phyloP scores from a whole-genome alignment of 2,797 vertebrate species.

The Alectoris magna region DNA sequence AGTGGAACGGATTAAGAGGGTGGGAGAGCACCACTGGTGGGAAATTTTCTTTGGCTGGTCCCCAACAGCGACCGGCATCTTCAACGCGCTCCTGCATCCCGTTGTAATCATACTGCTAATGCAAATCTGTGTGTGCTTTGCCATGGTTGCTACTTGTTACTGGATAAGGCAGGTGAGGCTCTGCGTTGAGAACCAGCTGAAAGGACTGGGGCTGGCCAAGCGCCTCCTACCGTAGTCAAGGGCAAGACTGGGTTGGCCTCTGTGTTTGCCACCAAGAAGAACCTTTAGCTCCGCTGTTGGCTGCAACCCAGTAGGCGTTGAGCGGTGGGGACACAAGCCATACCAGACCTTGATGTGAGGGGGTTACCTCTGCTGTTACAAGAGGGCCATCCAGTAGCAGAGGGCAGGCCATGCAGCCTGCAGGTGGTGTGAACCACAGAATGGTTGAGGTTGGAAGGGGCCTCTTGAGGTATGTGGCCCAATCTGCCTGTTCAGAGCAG shows the following conservation, averaged over 20 bases:
- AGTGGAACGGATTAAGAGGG: constrained; percentile 56
- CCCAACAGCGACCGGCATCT: constrained; percentile 53
- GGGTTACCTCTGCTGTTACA: not conserved
- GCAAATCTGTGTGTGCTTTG: constrained; percentile 56
- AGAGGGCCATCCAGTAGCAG: constrained; percentile 22
- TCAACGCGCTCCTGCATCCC: constrained; percentile 45
- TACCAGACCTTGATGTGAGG: constrained; percentile 68
- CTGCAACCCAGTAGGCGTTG: constrained; percentile 74
- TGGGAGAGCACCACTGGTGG: constrained; percentile 67
- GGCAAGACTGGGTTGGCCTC: constrained; percentile 75
- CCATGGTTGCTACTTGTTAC: constrained; percentile 55
- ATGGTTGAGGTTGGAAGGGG: constrained; percentile 50
- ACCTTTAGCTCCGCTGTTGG: constrained; percentile 66
- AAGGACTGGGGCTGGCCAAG: not conserved
- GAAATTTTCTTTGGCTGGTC: constrained; percentile 66
- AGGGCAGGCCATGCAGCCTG: constrained; percentile 35
- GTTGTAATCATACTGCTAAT: constrained; percentile 36
- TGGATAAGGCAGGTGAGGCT: constrained; percentile 46
- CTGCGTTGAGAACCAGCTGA: not conserved
- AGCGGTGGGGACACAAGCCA: constrained; percentile 65
- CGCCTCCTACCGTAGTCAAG: constrained; percentile 61
- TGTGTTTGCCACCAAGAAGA: constrained; percentile 75
- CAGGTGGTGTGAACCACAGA: not conserved
- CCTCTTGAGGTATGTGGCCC: constrained; percentile 3
- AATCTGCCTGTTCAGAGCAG: not conserved